Conservation (phyloP, 2,113 vertebrate genomes). For the Miniopterus natalensis region DNA sequence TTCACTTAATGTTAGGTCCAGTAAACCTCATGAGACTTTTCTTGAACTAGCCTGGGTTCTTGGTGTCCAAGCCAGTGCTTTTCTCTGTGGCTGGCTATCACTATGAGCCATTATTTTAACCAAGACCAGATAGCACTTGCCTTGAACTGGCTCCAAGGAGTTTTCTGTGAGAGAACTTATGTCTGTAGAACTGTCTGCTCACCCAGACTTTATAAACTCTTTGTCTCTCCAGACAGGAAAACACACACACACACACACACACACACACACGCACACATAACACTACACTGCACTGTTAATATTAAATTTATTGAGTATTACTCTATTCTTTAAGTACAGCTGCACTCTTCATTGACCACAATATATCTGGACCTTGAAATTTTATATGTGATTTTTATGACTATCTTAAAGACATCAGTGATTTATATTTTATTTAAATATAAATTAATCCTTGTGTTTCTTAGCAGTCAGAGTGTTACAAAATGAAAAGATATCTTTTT, state of each 20-base stretch:
- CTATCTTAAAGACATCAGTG: neutral
- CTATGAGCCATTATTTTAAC: slow-evolving; percentile 62
- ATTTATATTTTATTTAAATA: slow-evolving; percentile 13
- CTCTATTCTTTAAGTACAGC: neutral
- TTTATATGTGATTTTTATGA: slow-evolving; percentile 43
- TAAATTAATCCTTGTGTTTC: slow-evolving; percentile 4
- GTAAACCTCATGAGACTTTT: slow-evolving; percentile 35
- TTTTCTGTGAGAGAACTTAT: slow-evolving; percentile 72
- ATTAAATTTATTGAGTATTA: slow-evolving; percentile 45
- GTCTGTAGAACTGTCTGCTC: slow-evolving; percentile 73
- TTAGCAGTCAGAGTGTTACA: neutral
- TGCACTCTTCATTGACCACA: slow-evolving; percentile 26
- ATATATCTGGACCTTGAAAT: slow-evolving; percentile 32
- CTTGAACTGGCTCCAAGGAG: slow-evolving; percentile 75
- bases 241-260: neutral
- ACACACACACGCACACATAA: fast-evolving
- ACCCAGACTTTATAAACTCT: slow-evolving; percentile 67
- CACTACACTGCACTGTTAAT: neutral
- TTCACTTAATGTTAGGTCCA: slow-evolving; percentile 60
- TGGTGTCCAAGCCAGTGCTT: slow-evolving; percentile 18
- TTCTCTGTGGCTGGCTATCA: slow-evolving; percentile 55
- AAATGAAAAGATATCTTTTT: neutral
- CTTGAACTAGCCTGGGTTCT: slow-evolving; percentile 36
- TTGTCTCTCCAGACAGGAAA: slow-evolving; percentile 43
- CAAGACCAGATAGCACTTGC: slow-evolving; percentile 52